Conservation (phyloP, 2,888 invertebrate species). For the Drosophila rellima region DNA sequence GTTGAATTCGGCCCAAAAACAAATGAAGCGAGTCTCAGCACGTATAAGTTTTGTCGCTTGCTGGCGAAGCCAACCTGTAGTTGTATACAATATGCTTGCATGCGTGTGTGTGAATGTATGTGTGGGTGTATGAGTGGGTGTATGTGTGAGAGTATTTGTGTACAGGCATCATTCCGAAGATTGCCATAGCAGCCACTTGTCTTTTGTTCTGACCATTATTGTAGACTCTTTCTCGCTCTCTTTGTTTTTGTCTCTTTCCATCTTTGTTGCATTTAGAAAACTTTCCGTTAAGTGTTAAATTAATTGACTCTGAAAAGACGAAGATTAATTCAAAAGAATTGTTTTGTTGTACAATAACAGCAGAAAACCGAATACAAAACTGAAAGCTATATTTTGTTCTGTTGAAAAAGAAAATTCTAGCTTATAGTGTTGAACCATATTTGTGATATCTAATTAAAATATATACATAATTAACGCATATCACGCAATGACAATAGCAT, state of each 20-base stretch:
- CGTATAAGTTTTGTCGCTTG: conserved; percentile 61
- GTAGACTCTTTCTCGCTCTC: background rate
- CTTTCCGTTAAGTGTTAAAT: conserved; percentile 63
- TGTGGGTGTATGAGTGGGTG: conserved; percentile 1
- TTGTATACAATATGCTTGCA: too few relatives aligned
- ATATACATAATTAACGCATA: too few relatives aligned
- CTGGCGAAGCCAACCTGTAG: conserved; percentile 51
- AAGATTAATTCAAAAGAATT: too few relatives aligned
- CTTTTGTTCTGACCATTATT: conserved; percentile 41
- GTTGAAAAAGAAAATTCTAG: too few relatives aligned
- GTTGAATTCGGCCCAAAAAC: conserved; percentile 65
- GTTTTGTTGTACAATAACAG: too few relatives aligned
- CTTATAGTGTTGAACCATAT: too few relatives aligned
- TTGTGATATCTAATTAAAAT: too few relatives aligned
- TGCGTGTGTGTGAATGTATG: conserved; percentile 8
- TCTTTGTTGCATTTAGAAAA: conserved; percentile 36
- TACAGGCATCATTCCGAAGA: conserved; percentile 23
- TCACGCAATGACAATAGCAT: too few relatives aligned
- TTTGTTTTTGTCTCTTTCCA: background rate
- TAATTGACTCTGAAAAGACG: conserved; percentile 68
- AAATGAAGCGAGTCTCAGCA: conserved; percentile 78
- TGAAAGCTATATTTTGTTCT: too few relatives aligned
- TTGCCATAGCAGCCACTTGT: conserved; percentile 47
- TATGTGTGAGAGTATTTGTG: conserved; percentile 8
- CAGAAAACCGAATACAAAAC: too few relatives aligned